Evolutionary conservation across 2,888 invertebrate species (phyloP).

Genomic region (Cyaniris semiargus): DNA sequence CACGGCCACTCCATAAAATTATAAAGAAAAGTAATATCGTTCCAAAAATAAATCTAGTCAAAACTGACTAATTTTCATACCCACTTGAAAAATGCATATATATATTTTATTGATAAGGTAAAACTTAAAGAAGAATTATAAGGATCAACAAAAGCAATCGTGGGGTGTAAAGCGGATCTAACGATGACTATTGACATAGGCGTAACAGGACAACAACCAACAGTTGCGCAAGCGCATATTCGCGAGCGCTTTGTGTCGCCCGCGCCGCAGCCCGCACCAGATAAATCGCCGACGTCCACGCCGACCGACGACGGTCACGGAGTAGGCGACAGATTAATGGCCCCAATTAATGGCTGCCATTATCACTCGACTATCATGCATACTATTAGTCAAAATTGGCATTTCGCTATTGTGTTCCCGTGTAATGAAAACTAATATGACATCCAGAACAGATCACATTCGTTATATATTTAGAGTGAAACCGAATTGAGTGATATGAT

Average conservation of each 20-base stretch:
- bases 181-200: background rate
- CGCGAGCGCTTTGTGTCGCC: constrained; percentile 48
- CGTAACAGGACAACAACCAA: constrained; percentile 35
- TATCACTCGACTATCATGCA: constrained; percentile 26
- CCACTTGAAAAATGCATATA: background rate
- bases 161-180: background rate
- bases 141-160: background rate
- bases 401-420: constrained; percentile 17
- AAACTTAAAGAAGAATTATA: background rate
- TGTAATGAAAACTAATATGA: constrained; percentile 30
- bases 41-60: background rate
- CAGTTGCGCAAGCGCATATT: constrained; percentile 58
- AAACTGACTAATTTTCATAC: background rate
- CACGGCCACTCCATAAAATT: background rate
- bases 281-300: constrained; percentile 36
- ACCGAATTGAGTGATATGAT: background rate
- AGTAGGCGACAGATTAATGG: constrained; percentile 39
- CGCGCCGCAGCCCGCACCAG: constrained; percentile 41
- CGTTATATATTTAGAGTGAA: constrained; percentile 28
- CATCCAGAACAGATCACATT: constrained; percentile 23
- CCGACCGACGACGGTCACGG: constrained; percentile 58
- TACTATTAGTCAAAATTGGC: constrained; percentile 27
- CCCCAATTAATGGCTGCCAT: constrained; percentile 31
- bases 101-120: too few species aligned
- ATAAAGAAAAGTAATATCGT: background rate